phyloP scores from a whole-genome alignment of 2,888 invertebrate genomes.

The Vannuccia rotundouncinata region DNA sequence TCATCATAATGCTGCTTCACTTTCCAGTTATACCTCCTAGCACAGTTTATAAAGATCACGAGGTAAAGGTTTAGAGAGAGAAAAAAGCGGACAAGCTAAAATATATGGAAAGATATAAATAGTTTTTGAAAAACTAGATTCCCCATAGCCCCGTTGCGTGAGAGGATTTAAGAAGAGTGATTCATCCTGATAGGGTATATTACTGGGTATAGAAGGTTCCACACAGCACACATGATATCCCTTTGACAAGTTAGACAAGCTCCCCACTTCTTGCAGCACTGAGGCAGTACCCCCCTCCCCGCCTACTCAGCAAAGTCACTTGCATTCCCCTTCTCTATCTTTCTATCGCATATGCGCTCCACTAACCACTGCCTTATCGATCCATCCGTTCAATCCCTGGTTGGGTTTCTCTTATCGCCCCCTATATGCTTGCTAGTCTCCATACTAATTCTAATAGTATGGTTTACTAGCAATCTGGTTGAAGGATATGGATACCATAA shows the following conservation, averaged over 20 bases:
- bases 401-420: too few species aligned
- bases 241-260: not conserved
- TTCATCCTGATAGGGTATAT: not conserved
- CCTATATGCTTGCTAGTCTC: not conserved
- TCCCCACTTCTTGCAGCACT: not conserved
- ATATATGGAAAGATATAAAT: too few species aligned
- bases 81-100: not conserved
- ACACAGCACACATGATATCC: not conserved
- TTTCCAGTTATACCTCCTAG: too few species aligned
- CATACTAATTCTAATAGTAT: too few species aligned
- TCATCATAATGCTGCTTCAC: too few species aligned
- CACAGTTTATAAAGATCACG: conserved; percentile 8
- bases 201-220: not conserved
- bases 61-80: not conserved
- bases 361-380: too few species aligned
- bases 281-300: not conserved
- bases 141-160: not conserved
- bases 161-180: not conserved
- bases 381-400: too few species aligned
- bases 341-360: too few species aligned
- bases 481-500: not conserved
- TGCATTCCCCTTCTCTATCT: not conserved
- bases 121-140: too few species aligned
- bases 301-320: conserved; percentile 7
- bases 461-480: too few species aligned